Evolutionary conservation across 2,888 invertebrate genomes (phyloP), one percentile per base, ranked within the genome.

Genomic region (Phragmatobia fuliginosa): DNA sequence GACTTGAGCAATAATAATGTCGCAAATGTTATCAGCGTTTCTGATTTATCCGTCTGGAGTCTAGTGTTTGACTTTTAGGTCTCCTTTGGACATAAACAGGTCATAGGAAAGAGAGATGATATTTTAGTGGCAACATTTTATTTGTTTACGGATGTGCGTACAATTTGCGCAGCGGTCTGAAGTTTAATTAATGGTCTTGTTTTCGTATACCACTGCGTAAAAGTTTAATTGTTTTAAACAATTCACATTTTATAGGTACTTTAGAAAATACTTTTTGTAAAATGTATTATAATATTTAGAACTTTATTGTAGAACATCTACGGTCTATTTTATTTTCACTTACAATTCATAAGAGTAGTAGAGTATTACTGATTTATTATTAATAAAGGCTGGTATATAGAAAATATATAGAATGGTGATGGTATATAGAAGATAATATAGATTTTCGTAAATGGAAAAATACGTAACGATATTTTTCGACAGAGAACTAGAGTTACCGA

Each of bases 21-120:
- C 70, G 69, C 62, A 69, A 78, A 69, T 74, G 52, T 62, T 70
- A 71, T 73, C 67, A 36, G 28, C 28, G 61, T 62, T 62, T 58
- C 71, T 76, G 67, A 78, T 72, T 82, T 73, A 80, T 73, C 38
- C 65, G 68, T 62, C 58, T 72, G 32, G 31, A 45, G 66, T 66
- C 61, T 66, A 69, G 59, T 64, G 71, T 71, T 59, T 60, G 59
- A 71, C 62, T 71, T 77, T 52, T 73, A 71, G 38, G 61, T 56
- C 36, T 32, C 49, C 56, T 28, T 56, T 16, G 58, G 14, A 58
- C n/a, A n/a, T 59, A 28, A 18, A 36, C 3, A 49, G 36, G 33
- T 45, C 33, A 45, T n/a, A 63, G 32, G 25, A 59, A 64, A 31
- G 32, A 28, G 28, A n/a, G 49, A 28, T 21, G n/a, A 16, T 60